Base-by-base conservation (phyloP, 2,888 invertebrate genomes). In the Scaptomyza tumidula region DNA sequence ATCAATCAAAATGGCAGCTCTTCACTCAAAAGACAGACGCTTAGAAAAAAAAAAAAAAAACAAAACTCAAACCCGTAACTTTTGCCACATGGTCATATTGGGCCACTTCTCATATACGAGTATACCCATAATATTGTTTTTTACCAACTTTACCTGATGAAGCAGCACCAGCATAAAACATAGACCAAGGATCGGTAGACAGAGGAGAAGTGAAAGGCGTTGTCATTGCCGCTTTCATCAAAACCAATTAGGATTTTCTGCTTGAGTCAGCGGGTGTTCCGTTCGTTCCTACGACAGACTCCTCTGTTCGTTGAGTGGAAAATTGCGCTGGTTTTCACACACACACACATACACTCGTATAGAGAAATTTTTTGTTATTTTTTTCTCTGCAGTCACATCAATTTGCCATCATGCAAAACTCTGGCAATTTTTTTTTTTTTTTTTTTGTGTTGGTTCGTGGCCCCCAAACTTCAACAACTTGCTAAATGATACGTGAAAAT, bases 401-500 rank as follows among this genome's bases (percentile, higher is more conserved):
- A 84, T 89, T 88, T 85, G 68, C 85, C 84, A 88, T 86, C 85
- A 87, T 69, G 86, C 70, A 39, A 73, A 72, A 72, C 65, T 72
- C 70, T 71, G 71, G 57, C 56, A 53, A 63, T 70, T 68, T 19
- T 19, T 19, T 62, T 64, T 64, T 63, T 68, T 64, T 53, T 63
- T 55, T 62, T 64, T 64, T 63, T 60, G 44, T 48, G 29, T 37
- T 31, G 49, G 72, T 50, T 14, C 9, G 16, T 74, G 63, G 44
- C 53, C 60, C 60, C 64, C 71, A 65, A 83, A 78, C 75, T 76
- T 80, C 69, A 78, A 67, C 84, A 82, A 87, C 80, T 86, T 90
- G 86, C 83, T 83, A 89, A 91, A 91, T 91, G 91, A 91, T 90
- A 90, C 91, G 91, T 91, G 89, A 91, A 91, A 91, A 91, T 91